phyloP scores from a whole-genome alignment of 2,888 invertebrate species.

The Xestoiulus laeticollis region DNA sequence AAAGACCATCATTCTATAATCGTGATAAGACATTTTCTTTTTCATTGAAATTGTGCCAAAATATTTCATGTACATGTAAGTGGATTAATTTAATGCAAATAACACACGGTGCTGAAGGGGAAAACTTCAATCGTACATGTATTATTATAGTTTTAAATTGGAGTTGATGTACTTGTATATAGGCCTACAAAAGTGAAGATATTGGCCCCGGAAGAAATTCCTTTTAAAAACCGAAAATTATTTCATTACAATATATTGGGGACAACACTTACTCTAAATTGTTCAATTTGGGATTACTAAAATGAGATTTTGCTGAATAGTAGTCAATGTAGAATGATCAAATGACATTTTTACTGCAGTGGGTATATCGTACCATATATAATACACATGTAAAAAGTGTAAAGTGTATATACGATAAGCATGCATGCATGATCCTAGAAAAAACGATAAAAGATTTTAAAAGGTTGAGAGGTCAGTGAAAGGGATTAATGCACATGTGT shows the following conservation, averaged over 20 bases:
- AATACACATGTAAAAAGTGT: not conserved
- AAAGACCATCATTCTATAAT: not conserved
- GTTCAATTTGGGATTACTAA: not conserved
- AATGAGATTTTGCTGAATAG: too few species aligned
- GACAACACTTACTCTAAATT: not conserved
- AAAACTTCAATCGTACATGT: not conserved
- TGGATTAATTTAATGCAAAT: not conserved
- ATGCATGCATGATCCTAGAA: too few species aligned
- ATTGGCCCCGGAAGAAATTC: not conserved
- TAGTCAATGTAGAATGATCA: too few species aligned
- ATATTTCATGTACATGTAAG: not conserved
- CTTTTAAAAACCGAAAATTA: not conserved
- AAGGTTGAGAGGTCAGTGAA: too few species aligned
- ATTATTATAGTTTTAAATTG: not conserved
- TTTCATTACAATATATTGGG: not conserved
- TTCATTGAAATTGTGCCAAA: constrained; percentile 35
- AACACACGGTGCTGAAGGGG: not conserved
- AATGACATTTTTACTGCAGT: not conserved
- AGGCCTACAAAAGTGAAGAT: not conserved
- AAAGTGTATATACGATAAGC: too few species aligned
- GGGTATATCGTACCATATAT: not conserved
- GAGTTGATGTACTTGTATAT: not conserved
- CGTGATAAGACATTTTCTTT: not conserved
- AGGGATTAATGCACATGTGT: too few species aligned
- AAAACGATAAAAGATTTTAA: too few species aligned